Evolutionary conservation across 2,888 invertebrate genomes (phyloP), one percentile per base, ranked within the genome.

Genomic region (Exephanes ischioxanthus): DNA sequence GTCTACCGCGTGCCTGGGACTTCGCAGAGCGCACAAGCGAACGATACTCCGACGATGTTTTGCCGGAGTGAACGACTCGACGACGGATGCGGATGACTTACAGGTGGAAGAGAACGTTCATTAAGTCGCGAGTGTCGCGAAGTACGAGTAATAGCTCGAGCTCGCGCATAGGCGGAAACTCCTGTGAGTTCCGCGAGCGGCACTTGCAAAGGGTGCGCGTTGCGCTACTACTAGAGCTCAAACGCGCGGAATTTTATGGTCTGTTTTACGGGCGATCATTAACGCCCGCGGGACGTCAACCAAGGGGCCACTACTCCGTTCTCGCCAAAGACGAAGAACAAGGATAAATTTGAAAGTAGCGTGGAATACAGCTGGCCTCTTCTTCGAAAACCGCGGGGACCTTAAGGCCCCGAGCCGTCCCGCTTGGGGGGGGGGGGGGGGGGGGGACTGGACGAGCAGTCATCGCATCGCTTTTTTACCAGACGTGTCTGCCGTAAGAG

Each of bases 201-300:
- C 76, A 81, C 66, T 76, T 41, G 82, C 76, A 53, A 71, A 63
- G 71, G 71, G 45, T 51, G 53, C 51, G 53, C 51, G 14, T 30
- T 37, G n/a, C 51, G n/a, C 26, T 22, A 5, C 55, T 19, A 26
- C 26, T 19, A 26, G 41, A 30, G 67, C 78, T 78, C 68, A 67
- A 90, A 90, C 88, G 85, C 85, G 83, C 80, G 85, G 89, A 90
- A 89, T 90, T 90, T 90, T 87, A 89, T 89, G 85, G 81, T 80
- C 76, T 90, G 90, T 89, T 90, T 90, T 89, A 90, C 86, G 87
- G 75, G 77, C 83, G 87, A 88, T 90, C 90, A 90, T 90, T 90
- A 90, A 90, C 89, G 90, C 78, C 73, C 73, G 83, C 73, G 68
- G 61, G 83, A 73, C 63, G 76, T 41, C 80, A 67, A 71, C 55